These are phyloP conservation scores for Empidonax alnorum DNA, from an alignment of 2,113 vertebrate genomes.

Conservation along the genomic window DNA sequence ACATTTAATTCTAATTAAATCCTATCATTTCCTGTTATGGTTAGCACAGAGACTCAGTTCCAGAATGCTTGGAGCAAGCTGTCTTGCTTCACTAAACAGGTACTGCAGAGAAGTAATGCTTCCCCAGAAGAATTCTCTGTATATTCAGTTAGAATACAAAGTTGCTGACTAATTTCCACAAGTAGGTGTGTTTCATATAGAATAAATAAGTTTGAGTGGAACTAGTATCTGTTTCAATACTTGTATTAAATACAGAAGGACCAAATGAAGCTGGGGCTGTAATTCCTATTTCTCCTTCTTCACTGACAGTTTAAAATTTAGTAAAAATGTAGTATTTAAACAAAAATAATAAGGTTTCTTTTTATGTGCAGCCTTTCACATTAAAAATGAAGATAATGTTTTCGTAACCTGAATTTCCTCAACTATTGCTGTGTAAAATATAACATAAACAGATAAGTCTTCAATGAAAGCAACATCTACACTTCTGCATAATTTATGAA, in stretches of 20 bases:
- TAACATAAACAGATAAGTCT: neutral
- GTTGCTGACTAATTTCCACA: neutral
- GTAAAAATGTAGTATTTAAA: neutral
- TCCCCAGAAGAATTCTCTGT: neutral
- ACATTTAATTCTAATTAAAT: constrained; percentile 54
- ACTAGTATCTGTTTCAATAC: neutral
- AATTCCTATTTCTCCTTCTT: neutral
- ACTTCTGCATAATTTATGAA: neutral
- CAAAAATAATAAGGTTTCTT: neutral
- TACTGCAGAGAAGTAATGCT: neutral
- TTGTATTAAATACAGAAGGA: neutral
- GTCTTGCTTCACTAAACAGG: constrained; percentile 6
- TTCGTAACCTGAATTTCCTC: neutral
- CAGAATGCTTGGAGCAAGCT: neutral
- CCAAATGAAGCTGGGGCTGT: neutral
- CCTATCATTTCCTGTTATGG: neutral
- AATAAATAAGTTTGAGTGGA: neutral
- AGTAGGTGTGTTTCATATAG: neutral
- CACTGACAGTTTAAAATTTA: neutral
- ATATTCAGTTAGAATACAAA: neutral
- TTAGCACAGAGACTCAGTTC: neutral
- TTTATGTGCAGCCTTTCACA: neutral
- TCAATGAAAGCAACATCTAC: neutral
- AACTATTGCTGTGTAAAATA: neutral
- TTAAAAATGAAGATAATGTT: neutral